Base-by-base conservation (phyloP, 2,888 invertebrate genomes). In the Ochropacha duplaris region DNA sequence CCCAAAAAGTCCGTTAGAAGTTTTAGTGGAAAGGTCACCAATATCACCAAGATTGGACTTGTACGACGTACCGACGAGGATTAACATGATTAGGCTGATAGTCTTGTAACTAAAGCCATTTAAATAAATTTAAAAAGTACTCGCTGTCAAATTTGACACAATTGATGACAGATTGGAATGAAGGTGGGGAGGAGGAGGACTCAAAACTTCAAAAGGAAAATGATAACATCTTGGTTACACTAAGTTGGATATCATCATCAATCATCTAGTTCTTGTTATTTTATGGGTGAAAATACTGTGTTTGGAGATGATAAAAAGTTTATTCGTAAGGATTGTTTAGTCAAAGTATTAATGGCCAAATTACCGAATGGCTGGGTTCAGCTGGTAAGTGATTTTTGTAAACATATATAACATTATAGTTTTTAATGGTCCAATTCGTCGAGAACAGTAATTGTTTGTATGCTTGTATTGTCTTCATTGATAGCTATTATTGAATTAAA, bases 331-430 rank as follows among this genome's bases (percentile, higher is more conserved):
- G 65, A 78, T 78, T 76, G 77, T 82, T 79, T 79, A 77, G 69
- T 80, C 75, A 76, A 70, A 74, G 72, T 83, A 88, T 92, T 90
- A 83, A 92, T 92, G 92, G 92, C 90, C 86, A 88, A 86, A 83
- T 77, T 83, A 89, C 88, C 93, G 93, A 93, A 93, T 93, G 93
- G 93, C 93, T 90, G 93, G 93, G 82, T 93, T 93, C 87, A 93
- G 90, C 86, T 93, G 93, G 93, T 93, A 73, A 89, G 87, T 78
- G 59, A 65, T 58, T 44, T 44, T 19, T 44, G 64, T 54, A 68
- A 62, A 60, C 57, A 59, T 66, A 65, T 68, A 66, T 63, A n/a
- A n/a, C 72, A 62, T 62, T 72, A 8, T 19, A 11, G 31, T 12
- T 19, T n/a, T 22, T 11, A 19, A 31, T 34, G 19, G 22, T 26